Evolutionary conservation across 2,888 invertebrate genomes (phyloP).

Genomic region (Standfussiana lucernea): DNA sequence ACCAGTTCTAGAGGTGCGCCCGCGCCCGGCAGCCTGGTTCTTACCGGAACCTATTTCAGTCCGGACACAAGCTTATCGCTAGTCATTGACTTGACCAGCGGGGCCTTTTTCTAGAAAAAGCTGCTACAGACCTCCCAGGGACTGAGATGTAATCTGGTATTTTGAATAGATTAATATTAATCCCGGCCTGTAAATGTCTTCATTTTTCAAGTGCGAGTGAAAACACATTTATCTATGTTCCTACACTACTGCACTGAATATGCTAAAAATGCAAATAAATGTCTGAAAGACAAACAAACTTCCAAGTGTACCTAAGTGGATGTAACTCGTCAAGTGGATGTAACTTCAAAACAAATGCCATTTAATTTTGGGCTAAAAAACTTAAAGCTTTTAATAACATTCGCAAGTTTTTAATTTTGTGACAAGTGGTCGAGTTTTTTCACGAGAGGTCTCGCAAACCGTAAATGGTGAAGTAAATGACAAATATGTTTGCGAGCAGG

Average conservation of each 20-base stretch:
- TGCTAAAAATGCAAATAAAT: conserved; percentile 28
- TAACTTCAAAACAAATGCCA: not conserved
- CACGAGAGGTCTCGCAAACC: not conserved
- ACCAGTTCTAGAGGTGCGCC: conserved; percentile 53
- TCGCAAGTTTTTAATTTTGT: not conserved
- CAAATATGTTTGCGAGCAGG: conserved; percentile 4
- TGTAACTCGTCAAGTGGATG: not conserved
- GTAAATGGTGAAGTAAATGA: conserved; percentile 4
- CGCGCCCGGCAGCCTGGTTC: conserved; percentile 34
- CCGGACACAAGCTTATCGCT: conserved; percentile 37
- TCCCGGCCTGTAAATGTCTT: not conserved
- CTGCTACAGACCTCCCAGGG: not conserved
- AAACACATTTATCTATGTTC: conserved; percentile 31
- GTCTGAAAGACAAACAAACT: conserved; percentile 3
- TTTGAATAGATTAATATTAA: not conserved
- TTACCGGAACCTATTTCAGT: conserved; percentile 40
- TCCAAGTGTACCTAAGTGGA: not conserved
- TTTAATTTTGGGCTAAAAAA: conserved; percentile 9
- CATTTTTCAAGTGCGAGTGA: conserved; percentile 28
- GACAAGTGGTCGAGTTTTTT: not conserved
- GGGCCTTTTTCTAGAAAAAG: conserved; percentile 12
- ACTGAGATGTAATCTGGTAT: not conserved
- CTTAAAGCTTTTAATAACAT: not conserved
- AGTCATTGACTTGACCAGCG: conserved; percentile 37
- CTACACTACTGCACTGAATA: conserved; percentile 5